Conservation (phyloP, 2,113 vertebrate genomes). For the Oenanthe melanoleuca region DNA sequence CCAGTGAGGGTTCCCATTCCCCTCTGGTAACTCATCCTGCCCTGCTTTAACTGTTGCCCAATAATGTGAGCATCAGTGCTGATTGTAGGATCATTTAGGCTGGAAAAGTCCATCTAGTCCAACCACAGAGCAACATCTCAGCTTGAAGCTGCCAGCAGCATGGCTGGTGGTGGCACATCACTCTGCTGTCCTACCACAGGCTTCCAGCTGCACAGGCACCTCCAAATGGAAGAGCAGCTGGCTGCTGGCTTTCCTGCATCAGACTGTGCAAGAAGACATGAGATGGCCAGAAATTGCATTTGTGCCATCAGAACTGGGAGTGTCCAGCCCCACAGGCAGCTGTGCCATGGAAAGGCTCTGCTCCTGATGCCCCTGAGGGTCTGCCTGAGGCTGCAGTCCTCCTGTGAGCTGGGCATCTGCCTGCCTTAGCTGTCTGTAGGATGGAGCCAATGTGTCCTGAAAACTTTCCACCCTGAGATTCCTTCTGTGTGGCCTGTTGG, state of each 20-base stretch:
- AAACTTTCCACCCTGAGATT: rapidly evolving
- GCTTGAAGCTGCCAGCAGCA: neutral
- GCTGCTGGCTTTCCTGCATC: neutral
- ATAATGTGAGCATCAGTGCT: neutral
- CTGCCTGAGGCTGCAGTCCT: neutral
- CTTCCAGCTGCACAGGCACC: neutral
- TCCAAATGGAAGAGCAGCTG: neutral
- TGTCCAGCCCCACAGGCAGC: neutral
- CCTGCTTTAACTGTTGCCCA: neutral
- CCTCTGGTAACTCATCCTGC: neutral
- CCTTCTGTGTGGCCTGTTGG: neutral
- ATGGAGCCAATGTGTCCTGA: neutral
- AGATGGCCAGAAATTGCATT: neutral
- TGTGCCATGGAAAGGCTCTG: rapidly evolving
- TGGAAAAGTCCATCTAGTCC: neutral
- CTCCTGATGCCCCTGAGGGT: neutral
- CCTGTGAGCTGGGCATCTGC: too few relatives aligned
- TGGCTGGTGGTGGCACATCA: neutral
- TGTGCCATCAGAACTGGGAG: neutral
- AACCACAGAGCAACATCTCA: neutral
- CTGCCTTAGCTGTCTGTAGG: too few relatives aligned
- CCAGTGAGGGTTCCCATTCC: neutral
- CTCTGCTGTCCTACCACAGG: neutral
- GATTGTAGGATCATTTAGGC: neutral
- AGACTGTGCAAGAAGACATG: neutral